Evolutionary conservation across 2,797 vertebrate species (phyloP), one percentile per base, ranked within the genome.

Genomic region (Aplochiton taeniatus): DNA sequence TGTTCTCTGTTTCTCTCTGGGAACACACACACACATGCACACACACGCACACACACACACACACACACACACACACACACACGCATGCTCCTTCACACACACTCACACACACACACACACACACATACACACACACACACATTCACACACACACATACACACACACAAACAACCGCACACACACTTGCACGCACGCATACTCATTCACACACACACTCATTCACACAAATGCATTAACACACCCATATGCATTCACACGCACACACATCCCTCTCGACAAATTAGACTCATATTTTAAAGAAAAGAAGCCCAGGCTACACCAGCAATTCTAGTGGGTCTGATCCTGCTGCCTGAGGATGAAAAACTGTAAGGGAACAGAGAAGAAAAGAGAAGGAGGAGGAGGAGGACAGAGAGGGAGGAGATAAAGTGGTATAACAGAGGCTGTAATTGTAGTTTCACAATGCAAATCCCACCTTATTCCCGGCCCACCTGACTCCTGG

Each of bases 261-360:
- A 48, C 54, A 69, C 61, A 55, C 69, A 64, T 64, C 62, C 43
- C 70, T 79, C 83, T 83, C 80, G 79, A 85, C 78, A 85, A 86
- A 88, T 85, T 79, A 78, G 78, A 86, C 75, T 85, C 71, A 65
- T 80, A 75, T 85, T 82, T 82, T 80, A 79, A 81, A 83, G 69
- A 83, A 76, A 71, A 72, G 73, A 68, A 65, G 73, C 81, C 75
- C 80, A 73, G 76, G 68, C 81, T 83, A 71, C 79, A 83, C 83
- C 78, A 75, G 56, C 61, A 73, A 72, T 77, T 85, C 76, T 75
- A 13, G 44, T 68, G 72, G 64, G 75, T 78, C 62, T 56, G 73
- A 80, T 80, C 75, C 73, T 71, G 83, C 78, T 73, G 70, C 81
- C 79, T 68, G 72, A 65, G 67, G 69, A 75, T 69, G 58, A 55